phyloP scores from a whole-genome alignment of 2,113 vertebrate species.

The Boleophthalmus pectinirostris region DNA sequence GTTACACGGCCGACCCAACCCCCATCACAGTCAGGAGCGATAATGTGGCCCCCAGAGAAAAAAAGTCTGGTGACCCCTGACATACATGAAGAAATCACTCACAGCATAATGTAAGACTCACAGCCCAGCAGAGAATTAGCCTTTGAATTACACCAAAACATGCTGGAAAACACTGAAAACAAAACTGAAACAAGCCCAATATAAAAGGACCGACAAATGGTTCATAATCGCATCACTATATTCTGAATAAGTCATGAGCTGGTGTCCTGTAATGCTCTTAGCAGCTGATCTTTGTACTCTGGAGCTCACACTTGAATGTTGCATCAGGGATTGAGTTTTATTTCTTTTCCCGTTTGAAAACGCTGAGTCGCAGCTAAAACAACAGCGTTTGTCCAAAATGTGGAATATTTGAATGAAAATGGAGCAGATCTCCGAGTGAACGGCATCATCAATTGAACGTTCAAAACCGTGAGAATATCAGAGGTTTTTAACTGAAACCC shows the following conservation, averaged over 20 bases:
- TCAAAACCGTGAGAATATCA: background rate
- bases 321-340: slow-evolving; percentile 27
- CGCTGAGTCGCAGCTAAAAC: slow-evolving; percentile 29
- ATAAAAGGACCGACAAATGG: too few relatives aligned
- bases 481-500: background rate
- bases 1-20: too few relatives aligned
- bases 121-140: too few relatives aligned
- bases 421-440: slow-evolving; percentile 14
- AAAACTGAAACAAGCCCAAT: too few relatives aligned
- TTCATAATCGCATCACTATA: too few relatives aligned
- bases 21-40: too few relatives aligned
- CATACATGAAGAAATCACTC: too few relatives aligned
- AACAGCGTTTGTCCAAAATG: background rate
- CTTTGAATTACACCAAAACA: too few relatives aligned
- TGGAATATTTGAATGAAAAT: slow-evolving; percentile 27
- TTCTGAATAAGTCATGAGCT: background rate
- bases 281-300: slow-evolving; percentile 54
- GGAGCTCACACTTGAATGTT: slow-evolving; percentile 31
- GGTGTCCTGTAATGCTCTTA: slow-evolving; percentile 20
- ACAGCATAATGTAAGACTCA: too few relatives aligned
- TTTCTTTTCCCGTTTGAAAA: slow-evolving; percentile 5
- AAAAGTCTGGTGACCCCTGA: too few relatives aligned
- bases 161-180: too few relatives aligned
- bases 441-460: background rate
- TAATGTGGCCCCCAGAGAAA: too few relatives aligned